A percentile compares a stretch with the other conserved stretches of the same genome.
phyloP scores from a whole-genome alignment of 2,888 invertebrate genomes.

The Embidobia sp. region DNA sequence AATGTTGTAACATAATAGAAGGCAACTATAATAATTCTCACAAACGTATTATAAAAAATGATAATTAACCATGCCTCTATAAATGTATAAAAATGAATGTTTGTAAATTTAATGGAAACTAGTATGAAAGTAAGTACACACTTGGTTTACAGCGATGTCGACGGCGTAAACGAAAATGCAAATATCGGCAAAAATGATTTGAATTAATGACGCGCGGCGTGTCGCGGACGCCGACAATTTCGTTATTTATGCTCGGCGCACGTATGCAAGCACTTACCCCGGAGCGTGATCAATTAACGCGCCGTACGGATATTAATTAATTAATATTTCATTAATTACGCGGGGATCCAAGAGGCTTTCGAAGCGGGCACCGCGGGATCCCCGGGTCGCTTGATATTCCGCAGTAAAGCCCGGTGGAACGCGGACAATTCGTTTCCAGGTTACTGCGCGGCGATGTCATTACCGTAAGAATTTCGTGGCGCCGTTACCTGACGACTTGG shows the following conservation, averaged over 20 bases:
- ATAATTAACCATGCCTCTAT: too few species aligned
- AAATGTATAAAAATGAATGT: too few species aligned
- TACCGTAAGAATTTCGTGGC: conserved; percentile 57
- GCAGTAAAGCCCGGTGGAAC: conserved; percentile 61
- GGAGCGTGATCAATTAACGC: conserved; percentile 66
- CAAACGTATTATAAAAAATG: too few species aligned
- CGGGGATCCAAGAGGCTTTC: conserved; percentile 56
- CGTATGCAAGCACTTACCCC: conserved; percentile 46
- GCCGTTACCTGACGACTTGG: conserved; percentile 49
- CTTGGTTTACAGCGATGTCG: too few species aligned
- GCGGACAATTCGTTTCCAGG: conserved; percentile 63
- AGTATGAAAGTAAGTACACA: too few species aligned
- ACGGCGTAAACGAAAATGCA: conserved; percentile 30
- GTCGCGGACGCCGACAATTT: conserved; percentile 64
- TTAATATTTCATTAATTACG: conserved; percentile 76
- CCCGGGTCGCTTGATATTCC: conserved; percentile 60
- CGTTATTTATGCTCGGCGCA: conserved; percentile 57
- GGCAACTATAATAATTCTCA: too few species aligned
- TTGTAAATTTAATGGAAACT: too few species aligned
- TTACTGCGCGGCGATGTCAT: conserved; percentile 58
- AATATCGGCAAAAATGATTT: conserved; percentile 44
- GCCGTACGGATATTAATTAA: conserved; percentile 71
- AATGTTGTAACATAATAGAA: too few species aligned
- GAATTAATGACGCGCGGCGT: conserved; percentile 59
- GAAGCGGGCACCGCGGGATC: conserved; percentile 58